These are phyloP conservation scores for Parasteatoda lunata DNA, from an alignment of 2,888 invertebrate genomes.

Conservation along the genomic window DNA sequence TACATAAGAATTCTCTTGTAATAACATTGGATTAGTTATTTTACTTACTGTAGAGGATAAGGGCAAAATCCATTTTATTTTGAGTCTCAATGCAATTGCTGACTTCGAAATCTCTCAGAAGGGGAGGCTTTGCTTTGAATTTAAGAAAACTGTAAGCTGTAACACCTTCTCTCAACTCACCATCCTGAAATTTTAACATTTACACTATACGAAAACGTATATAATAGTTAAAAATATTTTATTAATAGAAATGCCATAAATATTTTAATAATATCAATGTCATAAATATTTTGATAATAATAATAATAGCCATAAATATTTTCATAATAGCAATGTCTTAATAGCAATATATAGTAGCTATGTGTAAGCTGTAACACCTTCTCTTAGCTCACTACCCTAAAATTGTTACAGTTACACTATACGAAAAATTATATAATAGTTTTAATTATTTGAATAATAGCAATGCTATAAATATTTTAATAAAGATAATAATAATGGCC, in stretches of 20 bases:
- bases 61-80: slow-evolving; percentile 24
- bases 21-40: neutral
- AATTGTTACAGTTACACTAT: too few species aligned
- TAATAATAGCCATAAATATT: too few species aligned
- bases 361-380: too few species aligned
- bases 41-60: slow-evolving; percentile 41
- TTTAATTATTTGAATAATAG: neutral
- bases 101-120: slow-evolving; percentile 17
- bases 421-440: neutral
- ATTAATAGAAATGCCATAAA: neutral
- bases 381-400: too few species aligned
- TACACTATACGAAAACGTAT: neutral
- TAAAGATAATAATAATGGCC: too few species aligned
- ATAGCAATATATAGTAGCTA: too few species aligned
- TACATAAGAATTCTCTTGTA: neutral
- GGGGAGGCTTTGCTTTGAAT: slow-evolving; percentile 34
- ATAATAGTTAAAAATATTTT: neutral
- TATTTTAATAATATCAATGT: too few species aligned
- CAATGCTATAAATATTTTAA: too few species aligned
- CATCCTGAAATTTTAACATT: slow-evolving; percentile 21
- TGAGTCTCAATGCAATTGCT: slow-evolving; percentile 46
- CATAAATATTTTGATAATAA: too few species aligned
- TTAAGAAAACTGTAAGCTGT: slow-evolving; percentile 35
- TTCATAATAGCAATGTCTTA: too few species aligned
- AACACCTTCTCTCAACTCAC: slow-evolving; percentile 7